Evolutionary conservation across 2,888 invertebrate species (phyloP).

Genomic region (Epinotia demarniana): DNA sequence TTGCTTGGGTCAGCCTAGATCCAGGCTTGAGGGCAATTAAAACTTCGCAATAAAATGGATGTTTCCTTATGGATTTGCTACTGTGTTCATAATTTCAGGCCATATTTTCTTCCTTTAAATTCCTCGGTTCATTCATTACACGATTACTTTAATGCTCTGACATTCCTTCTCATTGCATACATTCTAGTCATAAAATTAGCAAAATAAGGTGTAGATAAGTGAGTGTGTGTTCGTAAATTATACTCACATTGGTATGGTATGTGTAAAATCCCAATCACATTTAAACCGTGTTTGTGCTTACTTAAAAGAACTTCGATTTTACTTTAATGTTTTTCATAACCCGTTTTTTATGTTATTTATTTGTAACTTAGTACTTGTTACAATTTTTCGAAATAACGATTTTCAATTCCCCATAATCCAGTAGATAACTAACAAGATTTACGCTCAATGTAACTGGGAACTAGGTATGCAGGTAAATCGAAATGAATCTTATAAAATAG

Average conservation of each 20-base stretch:
- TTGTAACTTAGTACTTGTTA: too few species aligned
- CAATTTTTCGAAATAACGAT: too few species aligned
- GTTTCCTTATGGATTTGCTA: conserved; percentile 12
- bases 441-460: neutral
- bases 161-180: neutral
- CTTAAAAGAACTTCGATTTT: neutral
- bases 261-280: too few species aligned
- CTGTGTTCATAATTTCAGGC: neutral
- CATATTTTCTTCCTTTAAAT: neutral
- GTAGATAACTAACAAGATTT: neutral
- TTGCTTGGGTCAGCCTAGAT: conserved; percentile 36
- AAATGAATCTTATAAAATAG: neutral
- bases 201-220: neutral
- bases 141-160: too few species aligned
- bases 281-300: too few species aligned
- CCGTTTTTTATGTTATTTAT: too few species aligned
- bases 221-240: neutral
- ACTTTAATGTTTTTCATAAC: neutral
- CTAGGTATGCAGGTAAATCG: neutral
- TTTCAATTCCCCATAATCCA: neutral
- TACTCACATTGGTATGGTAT: too few species aligned
- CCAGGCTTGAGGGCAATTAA: conserved; percentile 28
- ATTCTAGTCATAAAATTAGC: neutral
- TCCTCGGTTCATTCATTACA: too few species aligned
- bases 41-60: conserved; percentile 16